A percentile compares a stretch with the other conserved stretches of the same genome.
These are phyloP conservation scores for Triplophysa yarkandensis DNA, from an alignment of 2,797 vertebrate species.

Conservation along the genomic window DNA sequence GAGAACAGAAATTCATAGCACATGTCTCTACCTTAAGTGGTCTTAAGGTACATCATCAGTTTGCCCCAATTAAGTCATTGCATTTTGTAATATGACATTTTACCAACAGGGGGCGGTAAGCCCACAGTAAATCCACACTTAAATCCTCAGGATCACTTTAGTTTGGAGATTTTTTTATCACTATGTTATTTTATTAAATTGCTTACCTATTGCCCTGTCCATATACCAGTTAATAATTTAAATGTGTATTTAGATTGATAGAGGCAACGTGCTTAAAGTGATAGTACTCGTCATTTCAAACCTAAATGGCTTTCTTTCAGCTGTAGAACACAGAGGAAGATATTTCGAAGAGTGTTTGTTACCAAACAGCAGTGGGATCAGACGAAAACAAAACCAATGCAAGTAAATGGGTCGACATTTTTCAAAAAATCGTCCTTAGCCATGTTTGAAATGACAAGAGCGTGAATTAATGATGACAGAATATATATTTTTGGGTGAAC, in stretches of 20 bases:
- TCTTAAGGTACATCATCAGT: constrained; percentile 12
- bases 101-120: constrained; percentile 55
- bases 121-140: constrained; percentile 21
- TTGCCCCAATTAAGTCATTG: no score
- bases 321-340: no score
- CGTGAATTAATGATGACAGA: no score
- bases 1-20: neutral
- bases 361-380: no score
- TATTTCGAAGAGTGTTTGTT: no score
- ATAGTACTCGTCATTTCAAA: no score
- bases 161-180: constrained; percentile 25
- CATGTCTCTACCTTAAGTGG: neutral
- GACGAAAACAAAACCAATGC: no score
- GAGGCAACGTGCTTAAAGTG: neutral
- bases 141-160: constrained; percentile 25
- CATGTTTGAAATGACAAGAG: no score
- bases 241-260: neutral
- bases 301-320: no score
- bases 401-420: no score
- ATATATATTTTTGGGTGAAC: no score
- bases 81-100: constrained; percentile 30
- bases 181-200: constrained; percentile 16
- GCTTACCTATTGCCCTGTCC: neutral
- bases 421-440: no score
- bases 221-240: neutral